These are phyloP conservation scores for Rhamnusium bicolor DNA, from an alignment of 2,888 invertebrate genomes.

Conservation along the genomic window DNA sequence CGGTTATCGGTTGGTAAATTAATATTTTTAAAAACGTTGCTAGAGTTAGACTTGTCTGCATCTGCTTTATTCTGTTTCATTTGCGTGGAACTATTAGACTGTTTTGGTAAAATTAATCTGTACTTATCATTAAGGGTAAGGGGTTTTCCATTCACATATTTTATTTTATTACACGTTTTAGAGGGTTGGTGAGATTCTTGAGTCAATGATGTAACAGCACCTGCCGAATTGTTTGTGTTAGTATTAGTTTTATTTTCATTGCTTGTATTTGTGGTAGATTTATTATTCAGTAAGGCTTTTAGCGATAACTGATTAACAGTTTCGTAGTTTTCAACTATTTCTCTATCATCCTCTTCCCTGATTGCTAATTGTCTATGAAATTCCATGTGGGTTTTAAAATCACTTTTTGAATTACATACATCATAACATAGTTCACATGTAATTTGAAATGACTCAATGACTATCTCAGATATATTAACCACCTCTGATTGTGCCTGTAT, in stretches of 20 bases:
- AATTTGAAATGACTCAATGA: neutral
- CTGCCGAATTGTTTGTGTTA: neutral
- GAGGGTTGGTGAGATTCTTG: neutral
- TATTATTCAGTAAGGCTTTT: neutral
- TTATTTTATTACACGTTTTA: neutral
- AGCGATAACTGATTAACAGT: neutral
- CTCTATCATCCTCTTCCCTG: neutral
- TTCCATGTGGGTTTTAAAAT: conserved; percentile 7
- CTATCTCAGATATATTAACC: neutral
- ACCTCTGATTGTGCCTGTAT: neutral
- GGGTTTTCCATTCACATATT: no score
- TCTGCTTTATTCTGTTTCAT: no score
- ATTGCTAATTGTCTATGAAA: conserved; percentile 7
- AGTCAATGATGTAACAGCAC: neutral
- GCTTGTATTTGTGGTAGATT: neutral
- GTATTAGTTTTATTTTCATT: no score
- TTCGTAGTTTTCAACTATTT: neutral
- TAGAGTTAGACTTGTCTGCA: neutral
- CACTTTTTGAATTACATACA: conserved; percentile 8
- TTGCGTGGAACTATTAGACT: no score
- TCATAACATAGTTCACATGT: conserved; percentile 23
- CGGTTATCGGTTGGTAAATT: no score
- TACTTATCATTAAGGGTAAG: neutral
- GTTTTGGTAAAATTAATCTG: neutral
- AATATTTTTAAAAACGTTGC: no score